Conservation (phyloP, 2,888 invertebrate species). For the Anticlea derivata region DNA sequence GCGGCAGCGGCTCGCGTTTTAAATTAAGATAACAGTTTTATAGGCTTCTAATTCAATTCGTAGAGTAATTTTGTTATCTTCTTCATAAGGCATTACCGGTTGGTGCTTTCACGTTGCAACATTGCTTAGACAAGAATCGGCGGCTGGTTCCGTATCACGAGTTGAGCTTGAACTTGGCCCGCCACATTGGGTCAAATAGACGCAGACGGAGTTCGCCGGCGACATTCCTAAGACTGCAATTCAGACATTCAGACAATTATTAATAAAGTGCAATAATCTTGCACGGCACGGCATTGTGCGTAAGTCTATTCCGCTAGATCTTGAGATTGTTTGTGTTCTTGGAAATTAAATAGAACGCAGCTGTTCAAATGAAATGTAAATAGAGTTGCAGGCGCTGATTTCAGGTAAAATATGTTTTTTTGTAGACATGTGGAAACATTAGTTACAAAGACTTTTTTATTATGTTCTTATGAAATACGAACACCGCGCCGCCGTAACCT, state of each 20-base stretch:
- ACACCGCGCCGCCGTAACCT: neutral
- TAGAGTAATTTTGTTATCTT: constrained; percentile 59
- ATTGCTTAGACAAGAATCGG: constrained; percentile 48
- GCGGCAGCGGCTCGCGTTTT: constrained; percentile 56
- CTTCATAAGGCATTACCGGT: constrained; percentile 53
- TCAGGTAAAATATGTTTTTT: constrained; percentile 24
- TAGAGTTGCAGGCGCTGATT: neutral
- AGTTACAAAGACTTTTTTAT: no score
- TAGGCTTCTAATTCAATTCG: constrained; percentile 66
- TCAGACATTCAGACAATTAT: constrained; percentile 57
- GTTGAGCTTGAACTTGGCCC: constrained; percentile 69
- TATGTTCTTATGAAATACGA: neutral
- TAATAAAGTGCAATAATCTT: constrained; percentile 45
- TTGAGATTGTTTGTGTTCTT: constrained; percentile 42
- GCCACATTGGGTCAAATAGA: constrained; percentile 63
- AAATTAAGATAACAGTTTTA: constrained; percentile 77
- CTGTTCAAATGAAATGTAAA: constrained; percentile 39
- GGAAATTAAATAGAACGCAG: constrained; percentile 42
- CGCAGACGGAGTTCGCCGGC: constrained; percentile 37
- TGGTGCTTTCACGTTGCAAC: constrained; percentile 61
- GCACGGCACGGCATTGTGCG: constrained; percentile 36
- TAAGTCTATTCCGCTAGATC: constrained; percentile 34
- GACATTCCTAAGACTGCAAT: constrained; percentile 47
- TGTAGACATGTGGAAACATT: no score
- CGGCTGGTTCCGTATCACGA: constrained; percentile 45